phyloP scores from a whole-genome alignment of 2,113 vertebrate species.

The Hemibagrus wyckioides region DNA sequence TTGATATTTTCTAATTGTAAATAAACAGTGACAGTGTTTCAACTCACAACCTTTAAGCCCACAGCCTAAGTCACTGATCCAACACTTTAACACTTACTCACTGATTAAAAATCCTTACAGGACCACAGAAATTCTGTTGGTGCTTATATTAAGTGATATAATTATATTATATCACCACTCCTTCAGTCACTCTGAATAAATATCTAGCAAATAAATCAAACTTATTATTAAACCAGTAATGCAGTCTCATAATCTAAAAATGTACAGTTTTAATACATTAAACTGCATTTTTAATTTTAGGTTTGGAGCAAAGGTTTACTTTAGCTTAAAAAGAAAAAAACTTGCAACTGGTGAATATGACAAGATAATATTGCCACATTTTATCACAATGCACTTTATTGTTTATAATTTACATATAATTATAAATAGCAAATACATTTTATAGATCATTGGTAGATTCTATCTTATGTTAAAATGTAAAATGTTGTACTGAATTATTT shows the following conservation, averaged over 20 bases:
- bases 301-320: neutral
- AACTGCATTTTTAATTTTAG: neutral
- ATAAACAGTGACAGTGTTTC: neutral
- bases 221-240: neutral
- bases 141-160: too few relatives aligned
- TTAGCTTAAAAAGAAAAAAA: neutral
- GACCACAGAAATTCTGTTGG: neutral
- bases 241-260: neutral
- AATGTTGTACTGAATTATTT: neutral
- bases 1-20: neutral
- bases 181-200: neutral
- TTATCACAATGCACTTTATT: neutral
- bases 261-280: neutral
- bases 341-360: neutral
- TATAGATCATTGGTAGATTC: neutral
- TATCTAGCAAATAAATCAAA: neutral
- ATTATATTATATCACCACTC: neutral
- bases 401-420: neutral
- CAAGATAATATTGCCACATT: neutral
- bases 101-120: neutral
- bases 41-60: neutral
- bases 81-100: neutral
- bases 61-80: neutral
- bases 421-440: neutral
- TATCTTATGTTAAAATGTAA: neutral